Evolutionary conservation across 2,113 vertebrate species (phyloP), one percentile per base, ranked within the genome.

Genomic region (Sinosuthora webbiana): DNA sequence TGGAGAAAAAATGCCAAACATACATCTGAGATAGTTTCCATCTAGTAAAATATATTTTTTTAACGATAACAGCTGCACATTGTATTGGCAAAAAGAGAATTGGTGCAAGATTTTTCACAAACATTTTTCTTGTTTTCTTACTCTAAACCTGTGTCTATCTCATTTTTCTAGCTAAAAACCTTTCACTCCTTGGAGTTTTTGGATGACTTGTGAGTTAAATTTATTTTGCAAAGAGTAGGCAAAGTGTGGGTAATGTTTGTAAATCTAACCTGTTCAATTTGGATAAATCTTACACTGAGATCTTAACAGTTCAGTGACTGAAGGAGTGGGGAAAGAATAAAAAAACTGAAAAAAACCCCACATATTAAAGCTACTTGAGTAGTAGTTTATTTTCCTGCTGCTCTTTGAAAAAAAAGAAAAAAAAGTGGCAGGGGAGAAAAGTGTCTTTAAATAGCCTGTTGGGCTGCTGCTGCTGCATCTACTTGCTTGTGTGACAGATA

Each of bases 401-500:
- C 35, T 68, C 37, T 84, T 92, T 81, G 62, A 33, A 14, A 77
- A 30, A 59, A 62, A 14, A 77, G 27, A 59, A 62, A 39, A 39
- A 39, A 91, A 69, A 42, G n/a, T 60, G 27, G 35, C 47, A 83
- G 42, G 47, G 62, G 64, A 79, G 74, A 76, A 89, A 78, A 37
- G 62, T 53, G 41, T 80, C 94, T 97, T 91, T 90, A 95, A 96
- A 96, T 90, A 95, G 77, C 49, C 57, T 59, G 44, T 83, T 92
- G 91, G 93, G 80, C 63, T 96, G 71, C 84, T 57, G 85, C 70
- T 59, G 90, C 63, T 89, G 78, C 93, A 92, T 91, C 86, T 67
- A 15, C 93, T 83, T 88, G 67, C 83, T 75, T 27, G 37, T 94
- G 91, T 97, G 97, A 77, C 94, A 97, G 88, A 91, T 93, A 69